phyloP scores from a whole-genome alignment of 2,113 vertebrate species.

The Phyllostomus hastatus region DNA sequence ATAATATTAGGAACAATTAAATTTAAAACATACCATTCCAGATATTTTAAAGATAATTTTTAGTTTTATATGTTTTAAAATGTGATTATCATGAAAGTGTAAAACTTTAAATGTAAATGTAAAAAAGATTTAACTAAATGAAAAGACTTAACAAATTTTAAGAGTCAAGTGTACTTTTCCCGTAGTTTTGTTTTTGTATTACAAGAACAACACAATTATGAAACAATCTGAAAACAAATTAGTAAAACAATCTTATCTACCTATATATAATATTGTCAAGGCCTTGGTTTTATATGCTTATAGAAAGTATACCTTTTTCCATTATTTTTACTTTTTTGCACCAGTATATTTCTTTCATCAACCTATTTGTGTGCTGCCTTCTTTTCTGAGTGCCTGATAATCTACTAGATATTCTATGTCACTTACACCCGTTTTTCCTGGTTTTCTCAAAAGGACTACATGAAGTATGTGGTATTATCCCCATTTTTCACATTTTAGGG shows the following conservation, averaged over 20 bases:
- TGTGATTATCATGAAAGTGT: background rate
- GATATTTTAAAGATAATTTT: background rate
- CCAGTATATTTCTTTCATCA: background rate
- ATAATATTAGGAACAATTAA: background rate
- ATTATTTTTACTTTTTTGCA: background rate
- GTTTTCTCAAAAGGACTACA: background rate
- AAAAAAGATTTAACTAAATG: background rate
- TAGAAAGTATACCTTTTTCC: background rate
- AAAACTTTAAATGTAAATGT: background rate
- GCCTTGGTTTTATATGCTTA: background rate
- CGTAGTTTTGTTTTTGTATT: background rate
- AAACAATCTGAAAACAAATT: background rate
- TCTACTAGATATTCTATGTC: background rate
- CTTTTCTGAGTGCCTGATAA: background rate
- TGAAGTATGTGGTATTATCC: background rate
- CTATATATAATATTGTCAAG: background rate
- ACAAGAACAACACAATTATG: background rate
- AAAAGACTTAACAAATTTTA: background rate
- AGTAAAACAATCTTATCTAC: background rate
- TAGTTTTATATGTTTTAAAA: conserved; percentile 25
- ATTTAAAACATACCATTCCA: background rate
- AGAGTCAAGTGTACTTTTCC: background rate
- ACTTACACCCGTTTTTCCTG: background rate
- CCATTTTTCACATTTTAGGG: background rate
- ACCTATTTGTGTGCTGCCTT: background rate